A percentile compares a stretch with the other conserved stretches of the same genome.
Conservation (phyloP, 2,113 vertebrate species). For the Zeus faber region DNA sequence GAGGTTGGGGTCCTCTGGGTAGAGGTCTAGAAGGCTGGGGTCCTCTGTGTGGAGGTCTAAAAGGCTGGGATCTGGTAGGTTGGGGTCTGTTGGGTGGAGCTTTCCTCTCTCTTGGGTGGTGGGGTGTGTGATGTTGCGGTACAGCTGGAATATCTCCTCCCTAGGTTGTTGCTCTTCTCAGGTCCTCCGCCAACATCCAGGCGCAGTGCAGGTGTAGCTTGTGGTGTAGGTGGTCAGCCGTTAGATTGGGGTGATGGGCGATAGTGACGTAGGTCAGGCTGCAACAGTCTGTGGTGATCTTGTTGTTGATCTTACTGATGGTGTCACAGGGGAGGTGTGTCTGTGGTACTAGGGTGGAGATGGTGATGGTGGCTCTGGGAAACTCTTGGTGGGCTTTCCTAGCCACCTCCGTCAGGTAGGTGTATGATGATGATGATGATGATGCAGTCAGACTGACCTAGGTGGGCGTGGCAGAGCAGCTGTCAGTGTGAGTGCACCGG, state of each 20-base stretch:
- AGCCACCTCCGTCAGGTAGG: slow-evolving; percentile 9
- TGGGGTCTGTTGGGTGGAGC: too few species aligned
- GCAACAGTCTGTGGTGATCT: too few species aligned
- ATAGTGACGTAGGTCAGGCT: too few species aligned
- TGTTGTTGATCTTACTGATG: too few species aligned
- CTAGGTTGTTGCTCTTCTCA: background rate
- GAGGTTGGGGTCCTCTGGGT: too few species aligned
- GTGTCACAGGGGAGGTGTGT: background rate
- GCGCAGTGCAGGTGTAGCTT: background rate
- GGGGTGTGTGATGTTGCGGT: background rate
- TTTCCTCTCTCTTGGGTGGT: too few species aligned
- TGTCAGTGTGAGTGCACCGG: slow-evolving; percentile 9
- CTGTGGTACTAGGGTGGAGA: slow-evolving; percentile 13
- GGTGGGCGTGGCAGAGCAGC: background rate
- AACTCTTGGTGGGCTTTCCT: background rate
- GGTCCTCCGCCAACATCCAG: background rate
- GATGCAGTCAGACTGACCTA: slow-evolving; percentile 8
- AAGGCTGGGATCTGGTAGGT: too few species aligned
- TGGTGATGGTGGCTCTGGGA: slow-evolving; percentile 5
- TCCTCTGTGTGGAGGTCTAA: too few species aligned
- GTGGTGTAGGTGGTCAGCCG: slow-evolving; percentile 1
- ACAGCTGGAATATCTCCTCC: background rate
- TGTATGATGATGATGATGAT: slow-evolving; percentile 13
- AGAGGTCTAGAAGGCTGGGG: too few species aligned
- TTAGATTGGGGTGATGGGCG: too few species aligned